Evolutionary conservation across 2,888 invertebrate species (phyloP).

Genomic region (Papilio protenor): DNA sequence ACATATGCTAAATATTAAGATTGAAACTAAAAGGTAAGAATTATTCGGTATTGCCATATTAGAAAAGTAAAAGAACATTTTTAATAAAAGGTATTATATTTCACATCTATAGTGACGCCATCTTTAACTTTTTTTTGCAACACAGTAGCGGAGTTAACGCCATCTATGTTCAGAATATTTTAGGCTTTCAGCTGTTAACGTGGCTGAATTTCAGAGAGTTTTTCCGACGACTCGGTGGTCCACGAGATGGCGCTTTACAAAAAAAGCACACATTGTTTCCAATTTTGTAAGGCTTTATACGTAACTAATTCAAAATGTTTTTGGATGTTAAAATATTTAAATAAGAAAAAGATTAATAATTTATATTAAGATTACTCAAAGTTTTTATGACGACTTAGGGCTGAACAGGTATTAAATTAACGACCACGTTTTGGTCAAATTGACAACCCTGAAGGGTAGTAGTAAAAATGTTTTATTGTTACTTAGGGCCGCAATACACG

Average conservation of each 20-base stretch:
- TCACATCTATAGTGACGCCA: not conserved
- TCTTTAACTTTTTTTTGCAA: not conserved
- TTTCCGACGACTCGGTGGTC: not conserved
- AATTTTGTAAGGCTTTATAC: too few relatives aligned
- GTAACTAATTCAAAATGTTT: not conserved
- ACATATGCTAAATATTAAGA: not conserved
- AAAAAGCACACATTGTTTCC: not conserved
- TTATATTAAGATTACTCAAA: too few relatives aligned
- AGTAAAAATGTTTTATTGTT: slow-evolving; percentile 16
- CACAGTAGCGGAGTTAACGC: not conserved
- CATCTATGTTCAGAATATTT: not conserved
- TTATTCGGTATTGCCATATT: not conserved
- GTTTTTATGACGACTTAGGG: not conserved
- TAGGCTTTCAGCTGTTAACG: not conserved
- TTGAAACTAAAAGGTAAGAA: not conserved
- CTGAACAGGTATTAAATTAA: not conserved
- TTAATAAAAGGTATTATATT: too few relatives aligned
- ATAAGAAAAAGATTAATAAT: too few relatives aligned
- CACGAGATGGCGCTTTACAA: slow-evolving; percentile 17
- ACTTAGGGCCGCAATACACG: not conserved
- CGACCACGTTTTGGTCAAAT: not conserved
- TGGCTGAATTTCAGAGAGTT: not conserved
- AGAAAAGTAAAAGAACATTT: not conserved
- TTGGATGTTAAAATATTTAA: too few relatives aligned
- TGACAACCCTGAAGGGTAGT: slow-evolving; percentile 5